phyloP scores from a whole-genome alignment of 2,888 invertebrate genomes.

The Polyploca ridens region DNA sequence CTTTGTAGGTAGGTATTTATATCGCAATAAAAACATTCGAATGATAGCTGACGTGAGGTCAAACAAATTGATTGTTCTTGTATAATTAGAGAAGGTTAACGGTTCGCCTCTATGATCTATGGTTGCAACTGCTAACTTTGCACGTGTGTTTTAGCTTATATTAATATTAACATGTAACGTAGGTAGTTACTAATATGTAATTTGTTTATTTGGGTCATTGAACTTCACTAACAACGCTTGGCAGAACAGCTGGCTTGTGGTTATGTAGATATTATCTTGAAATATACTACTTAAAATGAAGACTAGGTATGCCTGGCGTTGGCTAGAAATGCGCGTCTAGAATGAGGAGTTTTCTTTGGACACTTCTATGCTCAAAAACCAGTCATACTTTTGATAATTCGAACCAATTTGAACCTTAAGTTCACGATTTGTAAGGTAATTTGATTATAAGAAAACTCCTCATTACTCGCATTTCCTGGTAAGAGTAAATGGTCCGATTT shows the following conservation, averaged over 20 bases:
- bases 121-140: conserved; percentile 10
- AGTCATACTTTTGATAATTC: too few relatives aligned
- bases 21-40: conserved; percentile 4
- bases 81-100: not conserved
- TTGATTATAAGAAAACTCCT: too few relatives aligned
- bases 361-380: too few relatives aligned
- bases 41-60: not conserved
- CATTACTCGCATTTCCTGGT: too few relatives aligned
- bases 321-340: too few relatives aligned
- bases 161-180: not conserved
- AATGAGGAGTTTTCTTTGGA: too few relatives aligned
- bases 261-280: not conserved
- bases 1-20: not conserved
- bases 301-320: too few relatives aligned
- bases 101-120: conserved; percentile 15
- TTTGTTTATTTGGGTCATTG: conserved; percentile 14
- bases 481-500: too few relatives aligned
- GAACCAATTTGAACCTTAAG: too few relatives aligned
- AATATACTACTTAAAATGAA: too few relatives aligned
- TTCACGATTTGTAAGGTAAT: too few relatives aligned
- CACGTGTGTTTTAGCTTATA: conserved; percentile 10
- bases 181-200: not conserved
- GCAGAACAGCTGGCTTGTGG: not conserved
- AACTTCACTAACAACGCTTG: not conserved
- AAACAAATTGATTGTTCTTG: conserved; percentile 5